Evolutionary conservation across 2,797 vertebrate species (phyloP), one percentile per base, ranked within the genome.

Genomic region (Sandelia bainsii): DNA sequence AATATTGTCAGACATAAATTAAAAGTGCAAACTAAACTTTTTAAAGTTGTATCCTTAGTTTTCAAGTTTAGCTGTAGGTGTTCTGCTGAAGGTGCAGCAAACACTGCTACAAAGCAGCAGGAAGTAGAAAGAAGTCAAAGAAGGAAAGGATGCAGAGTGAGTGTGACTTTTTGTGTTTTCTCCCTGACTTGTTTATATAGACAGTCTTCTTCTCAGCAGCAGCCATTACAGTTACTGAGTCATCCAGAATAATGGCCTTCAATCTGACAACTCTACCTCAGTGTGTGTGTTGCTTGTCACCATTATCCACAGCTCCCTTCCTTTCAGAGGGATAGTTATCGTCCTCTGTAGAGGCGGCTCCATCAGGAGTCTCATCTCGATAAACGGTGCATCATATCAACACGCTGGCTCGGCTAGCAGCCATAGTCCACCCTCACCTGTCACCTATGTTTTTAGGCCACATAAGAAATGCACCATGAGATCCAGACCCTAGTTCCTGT

Each of bases 211-310:
- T 73, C 79, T 72, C 61, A 63, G 75, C 80, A 59, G 76, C 69
- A 79, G 62, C 85, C 70, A 75, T 79, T 77, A 79, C 48, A 50
- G 56, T 51, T 64, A 40, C 42, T 44, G 61, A 81, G 79, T 79
- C 79, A 23, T 70, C 63, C 74, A 71, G 53, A 77, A 78, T 82
- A 88, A 88, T 84, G 65, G 84, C 60, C 80, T 69, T 78, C 79
- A 79, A 6, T 77, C 61, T 83, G 84, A 82, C 79, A 81, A 9
- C 62, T 72, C 60, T 39, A 14, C 46, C 16, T 57, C 39, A 1
- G 32, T 29, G 39, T 39, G 57, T 57, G 17, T 58, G n/a, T 45
- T 39, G 62, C 66, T 56, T 62, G 80, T 87, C 64, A 65, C 81
- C 56, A 67, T 86, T 81, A 87, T 79, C 72, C 72, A 20, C 19